Conservation (phyloP, 2,797 vertebrate species). For the Brachymystax lenok region DNA sequence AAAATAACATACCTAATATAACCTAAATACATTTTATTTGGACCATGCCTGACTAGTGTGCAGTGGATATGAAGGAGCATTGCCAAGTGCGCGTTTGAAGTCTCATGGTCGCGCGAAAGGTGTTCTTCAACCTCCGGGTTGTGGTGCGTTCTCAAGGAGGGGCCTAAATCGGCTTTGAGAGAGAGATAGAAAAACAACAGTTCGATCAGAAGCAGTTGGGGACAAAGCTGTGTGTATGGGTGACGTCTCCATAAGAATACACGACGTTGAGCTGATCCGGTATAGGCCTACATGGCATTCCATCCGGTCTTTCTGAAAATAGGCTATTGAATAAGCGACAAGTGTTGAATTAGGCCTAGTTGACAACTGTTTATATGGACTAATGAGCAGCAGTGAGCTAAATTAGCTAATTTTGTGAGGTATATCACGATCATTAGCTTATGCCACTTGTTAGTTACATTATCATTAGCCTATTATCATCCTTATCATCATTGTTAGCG, state of each 20-base stretch:
- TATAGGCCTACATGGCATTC: conserved; percentile 7
- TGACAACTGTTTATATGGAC: background rate
- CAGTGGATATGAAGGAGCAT: background rate
- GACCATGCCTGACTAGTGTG: background rate
- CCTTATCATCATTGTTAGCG: conserved; percentile 14
- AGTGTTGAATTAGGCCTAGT: background rate
- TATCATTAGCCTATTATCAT: conserved; percentile 9
- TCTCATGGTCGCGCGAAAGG: conserved; percentile 12
- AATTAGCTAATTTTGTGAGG: conserved; percentile 7
- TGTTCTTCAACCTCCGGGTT: conserved; percentile 7
- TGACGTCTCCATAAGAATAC: conserved; percentile 24
- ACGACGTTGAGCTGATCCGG: background rate
- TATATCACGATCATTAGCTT: conserved; percentile 8
- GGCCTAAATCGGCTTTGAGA: conserved; percentile 24
- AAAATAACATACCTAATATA: background rate
- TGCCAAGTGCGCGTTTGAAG: conserved; percentile 15
- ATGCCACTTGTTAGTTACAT: background rate
- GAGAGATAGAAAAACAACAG: conserved; percentile 31
- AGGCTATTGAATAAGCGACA: background rate
- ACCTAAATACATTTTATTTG: background rate
- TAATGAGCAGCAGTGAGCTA: background rate
- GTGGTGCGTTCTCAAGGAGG: conserved; percentile 15
- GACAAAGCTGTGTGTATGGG: conserved; percentile 24
- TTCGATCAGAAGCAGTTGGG: conserved; percentile 33
- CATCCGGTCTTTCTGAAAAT: background rate